Conservation (phyloP, 2,888 invertebrate genomes). For the Carcina quercana region DNA sequence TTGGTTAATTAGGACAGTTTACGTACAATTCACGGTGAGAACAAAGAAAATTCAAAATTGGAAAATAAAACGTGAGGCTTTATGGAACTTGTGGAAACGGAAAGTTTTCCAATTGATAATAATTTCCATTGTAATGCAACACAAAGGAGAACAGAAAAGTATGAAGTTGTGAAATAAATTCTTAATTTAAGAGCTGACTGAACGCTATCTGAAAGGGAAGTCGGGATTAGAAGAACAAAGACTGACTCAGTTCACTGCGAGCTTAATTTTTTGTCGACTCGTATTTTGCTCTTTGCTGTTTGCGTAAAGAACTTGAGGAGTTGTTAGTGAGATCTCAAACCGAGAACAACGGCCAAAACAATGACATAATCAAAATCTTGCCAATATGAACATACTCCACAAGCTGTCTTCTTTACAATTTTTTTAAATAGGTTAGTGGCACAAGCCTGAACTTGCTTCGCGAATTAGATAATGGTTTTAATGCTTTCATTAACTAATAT, state of each 20-base stretch:
- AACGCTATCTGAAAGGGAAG: constrained; percentile 64
- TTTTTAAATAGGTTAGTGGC: no score
- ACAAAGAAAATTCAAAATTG: constrained; percentile 49
- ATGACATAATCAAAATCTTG: no score
- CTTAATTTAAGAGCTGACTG: constrained; percentile 68
- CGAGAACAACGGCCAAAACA: no score
- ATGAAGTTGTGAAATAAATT: constrained; percentile 69
- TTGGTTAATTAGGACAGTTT: no score
- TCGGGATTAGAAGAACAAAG: constrained; percentile 65
- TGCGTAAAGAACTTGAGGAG: constrained; percentile 34
- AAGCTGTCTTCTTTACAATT: no score
- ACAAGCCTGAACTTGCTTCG: no score
- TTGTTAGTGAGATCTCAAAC: no score
- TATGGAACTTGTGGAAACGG: constrained; percentile 51
- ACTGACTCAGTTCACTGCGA: constrained; percentile 38
- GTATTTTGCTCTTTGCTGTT: constrained; percentile 46
- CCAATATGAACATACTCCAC: no score
- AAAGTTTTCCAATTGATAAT: constrained; percentile 70
- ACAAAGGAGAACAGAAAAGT: constrained; percentile 63
- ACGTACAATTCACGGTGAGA: no score
- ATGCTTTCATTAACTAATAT: no score
- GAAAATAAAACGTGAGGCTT: constrained; percentile 57
- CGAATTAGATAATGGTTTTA: no score
- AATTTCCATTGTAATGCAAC: constrained; percentile 68
- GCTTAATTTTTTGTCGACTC: constrained; percentile 54